Evolutionary conservation across 2,888 invertebrate species (phyloP), one percentile per base, ranked within the genome.

Genomic region (Caenorhabditis doughertyi): DNA sequence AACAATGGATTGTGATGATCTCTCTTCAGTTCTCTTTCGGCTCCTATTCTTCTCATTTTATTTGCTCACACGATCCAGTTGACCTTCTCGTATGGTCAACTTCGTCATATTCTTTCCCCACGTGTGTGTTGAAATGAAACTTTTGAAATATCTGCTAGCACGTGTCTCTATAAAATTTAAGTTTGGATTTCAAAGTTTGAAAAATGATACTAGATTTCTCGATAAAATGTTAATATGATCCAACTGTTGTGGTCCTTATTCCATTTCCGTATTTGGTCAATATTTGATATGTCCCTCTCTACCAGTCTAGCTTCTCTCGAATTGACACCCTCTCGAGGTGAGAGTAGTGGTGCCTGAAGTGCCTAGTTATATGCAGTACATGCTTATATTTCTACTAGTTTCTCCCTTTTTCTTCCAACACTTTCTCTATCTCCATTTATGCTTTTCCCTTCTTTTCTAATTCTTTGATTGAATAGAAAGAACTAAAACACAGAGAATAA

Each of bases 371-470:
- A 67, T 74, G 68, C 76, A 47, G 51, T 53, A 64, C 73, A 65
- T 76, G 76, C 76, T 68, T 76, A 67, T 76, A 76, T 60, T 76
- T 76, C 68, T 68, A 68, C 76, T 68, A 35, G 29, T 67, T 76
- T 44, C 23, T 53, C 42, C 25, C 11, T 25, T 9, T 27, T 53
- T 32, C 27, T 39, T 47, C 18, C 18, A 47, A n/a, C 49, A 23
- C 9, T 51, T 51, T 32, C 9, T 49, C 49, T 49, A 4, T 60
- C 47, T n/a, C 16, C n/a, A n/a, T n/a, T n/a, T n/a, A n/a, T n/a
- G n/a, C 23, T n/a, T 11, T 65, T 25, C 51, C 39, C 29, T 25
- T 27, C 29, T 29, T 70, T 27, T 51, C 44, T 62, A 49, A 72
- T 62, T 72, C 62, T 27, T 65, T 51, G 51, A 65, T 65, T 65